Base-by-base conservation (phyloP, 2,113 vertebrate genomes). In the Oenanthe oenanthe region DNA sequence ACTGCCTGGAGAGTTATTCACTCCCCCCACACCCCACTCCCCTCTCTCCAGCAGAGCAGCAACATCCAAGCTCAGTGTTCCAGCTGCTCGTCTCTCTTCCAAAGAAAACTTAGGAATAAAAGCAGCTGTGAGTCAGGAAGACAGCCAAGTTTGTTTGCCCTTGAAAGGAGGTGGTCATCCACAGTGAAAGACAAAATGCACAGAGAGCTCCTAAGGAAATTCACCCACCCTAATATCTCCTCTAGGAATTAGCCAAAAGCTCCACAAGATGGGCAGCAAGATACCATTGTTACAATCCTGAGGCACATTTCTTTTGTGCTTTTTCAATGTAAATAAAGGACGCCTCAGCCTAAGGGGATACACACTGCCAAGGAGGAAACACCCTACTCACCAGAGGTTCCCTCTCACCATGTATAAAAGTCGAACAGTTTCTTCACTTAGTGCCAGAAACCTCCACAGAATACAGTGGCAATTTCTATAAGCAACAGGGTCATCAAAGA, bases 71-170 rank as follows among this genome's bases (percentile, higher is more conserved):
- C 71, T 83, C 68, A 36, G 67, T 4, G 45, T 10, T 97, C 88
- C 88, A 94, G 73, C 75, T 88, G 94, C 63, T 95, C 72, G 54
- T 93, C 88, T 90, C 92, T 60, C 60, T 94, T 93, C 74, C 91
- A 97, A 96, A 96, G 79, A 92, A 96, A 97, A 97, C 83, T 82
- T n/a, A 58, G 42, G 62, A 31, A 68, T 9, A 85, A 95, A 95
- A 88, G 76, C 86, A 92, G 56, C 91, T 94, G 95, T 50, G 61
- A 91, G 76, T 8, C 57, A 90, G 94, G 83, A 83, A 74, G n/a
- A 12, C 22, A 48, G 92, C 82, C 79, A 92, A 95, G 91, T 97
- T 92, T 96, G 60, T 88, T 94, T 96, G 94, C 65, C 94, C 96
- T 96, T 97, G 92, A 95, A 67, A 86, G 63, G 63, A 84, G 72